Base-by-base conservation (phyloP, 2,797 vertebrate species). In the Basileuterus tristriatus region DNA sequence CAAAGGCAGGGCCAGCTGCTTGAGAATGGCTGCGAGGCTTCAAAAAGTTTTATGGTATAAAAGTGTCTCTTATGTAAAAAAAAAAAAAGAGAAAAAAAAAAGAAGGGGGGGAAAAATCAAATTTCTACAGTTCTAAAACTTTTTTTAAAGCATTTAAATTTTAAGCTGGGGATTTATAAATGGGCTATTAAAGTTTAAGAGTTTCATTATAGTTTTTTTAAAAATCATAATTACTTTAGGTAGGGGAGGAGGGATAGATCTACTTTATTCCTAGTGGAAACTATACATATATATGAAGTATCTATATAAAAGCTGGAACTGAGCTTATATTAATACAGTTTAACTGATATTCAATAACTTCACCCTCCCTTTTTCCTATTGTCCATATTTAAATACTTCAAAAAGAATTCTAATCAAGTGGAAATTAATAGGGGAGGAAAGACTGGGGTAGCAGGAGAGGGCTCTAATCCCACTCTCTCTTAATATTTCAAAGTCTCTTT, bases 371-470 rank as follows among this genome's bases (percentile, higher is more conserved):
- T 98, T 99, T 98, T 99, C 97, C 98, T 97, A 99, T 99, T 99
- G 99, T 99, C 98, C 99, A 98, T 98, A 98, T 98, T 98, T 98
- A 99, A 99, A 99, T 98, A 99, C 99, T 99, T 99, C 99, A 99
- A 99, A 99, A 99, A 99, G 99, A 99, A 99, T 99, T 99, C 98
- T 99, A 99, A 99, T 99, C 99, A 99, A 99, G 99, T 99, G 98
- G 98, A 99, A 99, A 99, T 99, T 99, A 99, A 99, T 99, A 99
- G 98, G 97, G 97, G 98, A 98, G 98, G 98, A 98, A 98, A 99
- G 98, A 98, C 98, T 98, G 97, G 99, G 98, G 98, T 98, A 98
- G 98, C 98, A 98, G 98, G 98, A 99, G 98, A 99, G 98, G 98
- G 98, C 98, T 99, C 99, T 99, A 99, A 99, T 99, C 99, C 99